Conservation (phyloP, 2,888 invertebrate species). For the Drosophila formosana region DNA sequence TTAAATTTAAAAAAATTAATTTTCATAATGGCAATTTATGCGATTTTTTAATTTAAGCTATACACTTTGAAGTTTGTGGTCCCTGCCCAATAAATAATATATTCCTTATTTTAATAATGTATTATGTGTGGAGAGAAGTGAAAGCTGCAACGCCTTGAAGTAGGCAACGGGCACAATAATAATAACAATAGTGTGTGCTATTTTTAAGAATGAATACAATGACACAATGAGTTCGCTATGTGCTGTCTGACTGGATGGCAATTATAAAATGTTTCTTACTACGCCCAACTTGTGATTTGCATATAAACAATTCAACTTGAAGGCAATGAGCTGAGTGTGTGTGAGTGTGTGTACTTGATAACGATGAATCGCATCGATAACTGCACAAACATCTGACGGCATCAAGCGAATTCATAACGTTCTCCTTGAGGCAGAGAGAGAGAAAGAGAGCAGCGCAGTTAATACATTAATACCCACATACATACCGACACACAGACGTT, state of each 20-base stretch:
- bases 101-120: no score
- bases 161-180: constrained; percentile 25
- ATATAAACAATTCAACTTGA: constrained; percentile 32
- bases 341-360: constrained; percentile 31
- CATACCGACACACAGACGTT: background rate
- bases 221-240: constrained; percentile 25
- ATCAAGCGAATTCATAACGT: constrained; percentile 15
- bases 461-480: constrained; percentile 17
- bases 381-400: background rate
- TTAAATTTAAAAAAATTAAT: no score
- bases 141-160: constrained; percentile 18
- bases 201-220: constrained; percentile 35
- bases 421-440: constrained; percentile 37
- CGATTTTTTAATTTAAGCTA: no score
- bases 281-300: constrained; percentile 35
- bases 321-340: constrained; percentile 28
- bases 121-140: background rate
- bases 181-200: constrained; percentile 11
- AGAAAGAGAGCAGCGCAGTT: constrained; percentile 25
- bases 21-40: no score
- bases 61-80: no score
- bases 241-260: constrained; percentile 2
- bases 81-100: no score
- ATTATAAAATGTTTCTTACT: constrained; percentile 14
- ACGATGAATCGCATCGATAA: constrained; percentile 34